Percentiles rank a stretch among this genome's conserved stretches.
Conservation (phyloP, 2,888 invertebrate species). For the Drosophila meridiana region DNA sequence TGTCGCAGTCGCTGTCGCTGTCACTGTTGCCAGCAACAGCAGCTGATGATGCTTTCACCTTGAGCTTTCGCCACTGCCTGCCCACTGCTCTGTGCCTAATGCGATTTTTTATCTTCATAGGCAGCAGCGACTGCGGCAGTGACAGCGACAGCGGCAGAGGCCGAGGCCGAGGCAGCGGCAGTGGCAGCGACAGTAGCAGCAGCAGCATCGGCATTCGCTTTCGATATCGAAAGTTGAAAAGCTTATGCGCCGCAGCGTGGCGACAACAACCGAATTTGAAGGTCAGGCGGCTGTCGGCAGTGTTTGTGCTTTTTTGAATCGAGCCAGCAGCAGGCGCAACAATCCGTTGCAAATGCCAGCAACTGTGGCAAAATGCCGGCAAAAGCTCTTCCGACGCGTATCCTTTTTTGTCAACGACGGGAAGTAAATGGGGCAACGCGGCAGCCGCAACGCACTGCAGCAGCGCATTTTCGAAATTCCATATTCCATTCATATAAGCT, state of each 20-base stretch:
- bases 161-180: constrained; percentile 4
- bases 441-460: constrained; percentile 59
- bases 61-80: constrained; percentile 55
- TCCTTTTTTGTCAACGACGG: constrained; percentile 23
- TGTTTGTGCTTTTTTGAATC: constrained; percentile 26
- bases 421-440: constrained; percentile 62
- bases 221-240: constrained; percentile 65
- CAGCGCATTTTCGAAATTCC: constrained; percentile 70
- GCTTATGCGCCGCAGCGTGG: constrained; percentile 43
- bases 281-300: constrained; percentile 39
- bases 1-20: neutral
- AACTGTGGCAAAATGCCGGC: constrained; percentile 57
- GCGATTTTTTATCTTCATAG: constrained; percentile 45
- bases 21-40: neutral
- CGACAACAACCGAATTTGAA: constrained; percentile 42
- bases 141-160: neutral
- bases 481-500: constrained; percentile 41
- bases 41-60: constrained; percentile 72
- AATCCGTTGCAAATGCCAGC: constrained; percentile 40
- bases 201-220: constrained; percentile 18
- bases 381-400: constrained; percentile 38
- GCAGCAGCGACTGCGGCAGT: constrained; percentile 7
- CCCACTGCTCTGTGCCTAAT: constrained; percentile 23
- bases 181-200: neutral
- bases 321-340: constrained; percentile 43